Evolutionary conservation across 1,140 invertebrate genomes (phyloP).

Genomic region (Heliconius himera): DNA sequence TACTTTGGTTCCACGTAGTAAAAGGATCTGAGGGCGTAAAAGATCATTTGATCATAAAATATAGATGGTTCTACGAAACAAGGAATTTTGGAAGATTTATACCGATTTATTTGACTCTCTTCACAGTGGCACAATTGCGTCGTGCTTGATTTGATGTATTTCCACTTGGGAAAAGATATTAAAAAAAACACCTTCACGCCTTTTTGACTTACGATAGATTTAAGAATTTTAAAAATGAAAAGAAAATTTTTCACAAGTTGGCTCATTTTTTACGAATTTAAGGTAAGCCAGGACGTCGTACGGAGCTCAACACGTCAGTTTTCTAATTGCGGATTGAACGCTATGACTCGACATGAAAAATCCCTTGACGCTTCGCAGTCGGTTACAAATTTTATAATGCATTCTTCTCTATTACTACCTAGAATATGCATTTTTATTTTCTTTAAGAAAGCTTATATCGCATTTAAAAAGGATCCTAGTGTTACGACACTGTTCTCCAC

Average conservation of each 20-base stretch:
- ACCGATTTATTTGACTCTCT: not conserved
- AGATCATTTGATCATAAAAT: conserved; percentile 9
- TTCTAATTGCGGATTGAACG: not conserved
- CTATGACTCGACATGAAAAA: not conserved
- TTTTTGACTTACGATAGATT: not conserved
- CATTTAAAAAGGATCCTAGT: no score
- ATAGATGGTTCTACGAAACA: not conserved
- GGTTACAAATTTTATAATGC: no score
- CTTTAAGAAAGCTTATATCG: no score
- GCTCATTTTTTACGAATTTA: not conserved
- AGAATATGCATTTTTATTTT: no score
- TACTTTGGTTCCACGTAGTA: not conserved
- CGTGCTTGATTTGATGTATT: not conserved
- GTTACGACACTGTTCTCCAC: no score
- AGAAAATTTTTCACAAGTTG: not conserved
- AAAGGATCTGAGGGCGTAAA: not conserved
- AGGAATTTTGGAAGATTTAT: not conserved
- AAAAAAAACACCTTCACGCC: no score
- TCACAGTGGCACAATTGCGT: not conserved
- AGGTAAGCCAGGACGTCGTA: not conserved
- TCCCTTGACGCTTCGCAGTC: not conserved
- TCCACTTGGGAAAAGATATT: no score
- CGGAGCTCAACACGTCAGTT: not conserved
- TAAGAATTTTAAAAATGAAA: not conserved
- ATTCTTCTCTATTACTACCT: no score